These are phyloP conservation scores for Anolis apletophallus DNA, from an alignment of 2,797 vertebrate genomes.

Conservation along the genomic window DNA sequence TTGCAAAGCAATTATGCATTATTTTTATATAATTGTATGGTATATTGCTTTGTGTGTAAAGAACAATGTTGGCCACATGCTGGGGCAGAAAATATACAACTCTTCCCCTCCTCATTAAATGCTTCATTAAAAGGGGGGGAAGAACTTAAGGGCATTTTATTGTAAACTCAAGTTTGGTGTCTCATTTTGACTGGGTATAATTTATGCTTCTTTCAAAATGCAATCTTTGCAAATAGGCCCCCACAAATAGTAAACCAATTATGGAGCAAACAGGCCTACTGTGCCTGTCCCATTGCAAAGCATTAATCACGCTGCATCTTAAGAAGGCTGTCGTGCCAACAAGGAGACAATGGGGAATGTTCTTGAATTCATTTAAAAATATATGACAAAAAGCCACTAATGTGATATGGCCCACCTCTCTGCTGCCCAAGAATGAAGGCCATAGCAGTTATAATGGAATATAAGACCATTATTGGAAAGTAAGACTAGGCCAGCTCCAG, in stretches of 20 bases:
- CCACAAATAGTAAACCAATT: conserved; percentile 33
- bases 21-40: conserved; percentile 20
- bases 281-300: neutral
- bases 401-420: too few species aligned
- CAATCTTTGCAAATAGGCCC: conserved; percentile 30
- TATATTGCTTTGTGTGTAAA: conserved; percentile 31
- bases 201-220: conserved; percentile 33
- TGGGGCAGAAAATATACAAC: neutral
- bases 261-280: conserved; percentile 30
- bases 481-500: too few species aligned
- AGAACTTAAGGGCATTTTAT: conserved; percentile 9
- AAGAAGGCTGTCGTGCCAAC: neutral
- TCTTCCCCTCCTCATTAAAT: conserved; percentile 17
- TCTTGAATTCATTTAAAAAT: neutral
- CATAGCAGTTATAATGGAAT: too few species aligned
- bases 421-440: too few species aligned
- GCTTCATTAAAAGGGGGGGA: conserved; percentile 1
- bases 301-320: conserved; percentile 11
- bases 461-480: too few species aligned
- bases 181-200: conserved; percentile 43
- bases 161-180: conserved; percentile 38
- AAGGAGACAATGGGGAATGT: neutral
- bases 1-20: neutral
- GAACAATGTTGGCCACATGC: conserved; percentile 5
- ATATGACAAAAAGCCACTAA: neutral